These are phyloP conservation scores for Volucella bombylans DNA, from an alignment of 2,888 invertebrate species.

Conservation along the genomic window DNA sequence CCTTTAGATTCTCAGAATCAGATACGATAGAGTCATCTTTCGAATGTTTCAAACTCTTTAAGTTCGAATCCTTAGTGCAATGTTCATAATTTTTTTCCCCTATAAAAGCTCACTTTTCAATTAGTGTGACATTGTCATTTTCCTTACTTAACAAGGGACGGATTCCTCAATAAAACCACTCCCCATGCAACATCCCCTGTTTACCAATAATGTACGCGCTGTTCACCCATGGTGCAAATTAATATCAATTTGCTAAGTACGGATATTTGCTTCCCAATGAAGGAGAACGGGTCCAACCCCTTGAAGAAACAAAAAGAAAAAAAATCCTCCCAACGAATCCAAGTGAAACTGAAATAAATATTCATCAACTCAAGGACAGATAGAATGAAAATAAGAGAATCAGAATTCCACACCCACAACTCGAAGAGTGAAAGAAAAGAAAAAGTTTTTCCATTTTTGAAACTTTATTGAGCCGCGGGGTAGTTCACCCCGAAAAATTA, in stretches of 20 bases:
- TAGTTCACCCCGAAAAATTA: conserved; percentile 69
- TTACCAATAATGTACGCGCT: conserved; percentile 54
- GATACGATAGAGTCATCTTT: too few species aligned
- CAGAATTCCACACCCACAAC: conserved; percentile 46
- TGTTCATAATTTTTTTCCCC: too few species aligned
- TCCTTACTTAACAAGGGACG: conserved; percentile 34
- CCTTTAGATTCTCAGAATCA: too few species aligned
- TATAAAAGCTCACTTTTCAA: conserved; percentile 53
- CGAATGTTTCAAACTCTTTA: too few species aligned
- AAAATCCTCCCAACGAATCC: conserved; percentile 19
- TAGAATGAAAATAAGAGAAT: conserved; percentile 57
- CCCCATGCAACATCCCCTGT: conserved; percentile 69
- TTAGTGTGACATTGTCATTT: conserved; percentile 59
- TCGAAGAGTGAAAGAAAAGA: conserved; percentile 55
- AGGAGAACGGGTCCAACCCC: conserved; percentile 39
- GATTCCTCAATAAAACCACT: conserved; percentile 67
- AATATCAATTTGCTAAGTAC: conserved; percentile 81
- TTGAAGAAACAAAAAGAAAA: conserved; percentile 12
- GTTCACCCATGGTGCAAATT: conserved; percentile 77
- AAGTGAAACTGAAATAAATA: conserved; percentile 67
- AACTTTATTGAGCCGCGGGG: conserved; percentile 72
- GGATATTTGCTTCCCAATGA: conserved; percentile 59
- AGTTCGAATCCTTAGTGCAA: too few species aligned
- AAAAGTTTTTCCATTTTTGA: conserved; percentile 71
- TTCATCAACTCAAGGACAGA: conserved; percentile 65